phyloP scores from a whole-genome alignment of 2,113 vertebrate species.

The Triplophysa tibetana region DNA sequence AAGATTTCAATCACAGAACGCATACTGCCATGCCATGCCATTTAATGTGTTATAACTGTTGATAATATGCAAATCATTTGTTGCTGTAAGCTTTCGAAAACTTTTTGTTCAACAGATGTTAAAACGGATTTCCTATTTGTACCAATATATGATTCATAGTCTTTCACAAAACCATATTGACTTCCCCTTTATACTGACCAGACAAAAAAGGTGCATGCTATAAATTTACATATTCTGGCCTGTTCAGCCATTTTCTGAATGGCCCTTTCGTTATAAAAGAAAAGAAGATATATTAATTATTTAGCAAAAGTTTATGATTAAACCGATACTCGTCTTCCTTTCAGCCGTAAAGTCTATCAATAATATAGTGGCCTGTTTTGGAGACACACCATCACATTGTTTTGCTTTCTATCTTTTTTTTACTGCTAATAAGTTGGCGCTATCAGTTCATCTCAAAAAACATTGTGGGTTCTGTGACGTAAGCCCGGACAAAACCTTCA shows the following conservation, averaged over 20 bases:
- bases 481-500: neutral
- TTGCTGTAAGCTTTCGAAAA: neutral
- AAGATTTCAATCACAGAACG: neutral
- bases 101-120: neutral
- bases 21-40: neutral
- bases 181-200: neutral
- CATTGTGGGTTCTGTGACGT: neutral
- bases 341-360: no score
- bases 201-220: neutral
- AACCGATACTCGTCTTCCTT: no score
- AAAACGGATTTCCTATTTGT: slow-evolving; percentile 24
- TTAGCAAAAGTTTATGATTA: no score
- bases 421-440: no score
- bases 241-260: neutral
- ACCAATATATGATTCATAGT: slow-evolving; percentile 8
- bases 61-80: neutral
- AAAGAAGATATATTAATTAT: no score
- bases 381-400: no score
- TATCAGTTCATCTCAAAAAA: no score
- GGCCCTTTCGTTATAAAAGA: no score
- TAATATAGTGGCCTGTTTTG: no score
- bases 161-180: neutral
- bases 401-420: no score
- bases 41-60: no score
- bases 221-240: no score